These are phyloP conservation scores for Petrocephalus schoutedeni DNA, from an alignment of 2,797 vertebrate species.

Conservation along the genomic window DNA sequence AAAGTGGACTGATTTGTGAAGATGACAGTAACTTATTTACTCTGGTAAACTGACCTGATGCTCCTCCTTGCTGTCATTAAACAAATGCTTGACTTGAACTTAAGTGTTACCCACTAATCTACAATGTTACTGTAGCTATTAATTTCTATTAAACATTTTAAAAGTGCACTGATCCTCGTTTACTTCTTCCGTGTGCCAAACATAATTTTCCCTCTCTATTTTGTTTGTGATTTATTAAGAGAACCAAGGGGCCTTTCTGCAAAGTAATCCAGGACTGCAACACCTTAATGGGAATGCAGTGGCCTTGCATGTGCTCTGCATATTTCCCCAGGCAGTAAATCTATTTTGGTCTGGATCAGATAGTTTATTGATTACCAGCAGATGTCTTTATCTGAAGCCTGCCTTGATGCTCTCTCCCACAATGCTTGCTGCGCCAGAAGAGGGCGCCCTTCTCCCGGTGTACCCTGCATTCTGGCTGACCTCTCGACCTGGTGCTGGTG, in stretches of 20 bases:
- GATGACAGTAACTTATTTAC: conserved; percentile 39
- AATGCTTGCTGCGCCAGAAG: neutral
- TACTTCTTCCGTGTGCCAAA: neutral
- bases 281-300: neutral
- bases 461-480: neutral
- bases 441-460: neutral
- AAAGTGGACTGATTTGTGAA: conserved; percentile 29
- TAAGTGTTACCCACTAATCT: conserved; percentile 17
- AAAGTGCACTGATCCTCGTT: neutral
- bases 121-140: conserved; percentile 34
- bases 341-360: neutral
- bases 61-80: conserved; percentile 23
- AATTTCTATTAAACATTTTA: conserved; percentile 39
- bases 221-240: neutral
- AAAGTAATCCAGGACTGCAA: neutral
- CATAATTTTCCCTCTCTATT: conserved; percentile 6
- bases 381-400: neutral
- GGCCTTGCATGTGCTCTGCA: neutral
- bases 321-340: neutral
- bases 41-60: conserved; percentile 34
- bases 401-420: neutral
- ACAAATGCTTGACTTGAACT: conserved; percentile 18
- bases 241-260: neutral
- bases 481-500: neutral
- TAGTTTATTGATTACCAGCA: neutral